A percentile compares a stretch with the other conserved stretches of the same genome.
Evolutionary conservation across 2,888 invertebrate species (phyloP).

Genomic region (Lithophane leautieri): DNA sequence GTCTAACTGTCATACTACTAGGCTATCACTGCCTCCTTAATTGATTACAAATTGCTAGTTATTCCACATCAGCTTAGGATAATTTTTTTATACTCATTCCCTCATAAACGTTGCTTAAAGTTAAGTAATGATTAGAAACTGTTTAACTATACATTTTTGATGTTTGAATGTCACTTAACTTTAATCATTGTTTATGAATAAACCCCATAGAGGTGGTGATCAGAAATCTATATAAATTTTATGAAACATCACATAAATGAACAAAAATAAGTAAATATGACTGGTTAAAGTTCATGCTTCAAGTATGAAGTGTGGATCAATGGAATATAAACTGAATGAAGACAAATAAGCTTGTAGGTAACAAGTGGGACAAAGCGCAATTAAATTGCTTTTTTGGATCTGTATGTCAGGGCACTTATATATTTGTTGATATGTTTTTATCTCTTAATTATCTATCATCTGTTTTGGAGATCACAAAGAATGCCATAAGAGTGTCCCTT

Average conservation of each 20-base stretch:
- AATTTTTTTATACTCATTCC: neutral
- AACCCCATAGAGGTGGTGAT: neutral
- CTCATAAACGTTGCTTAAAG: too few relatives aligned
- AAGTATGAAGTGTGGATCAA: neutral
- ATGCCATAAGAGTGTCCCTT: slow-evolving; percentile 15
- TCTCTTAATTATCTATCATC: neutral
- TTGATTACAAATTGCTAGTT: neutral
- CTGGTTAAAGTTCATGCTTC: neutral
- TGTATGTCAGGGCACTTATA: neutral
- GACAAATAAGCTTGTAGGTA: neutral
- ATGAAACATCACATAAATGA: neutral
- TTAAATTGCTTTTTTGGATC: neutral
- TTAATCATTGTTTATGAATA: too few relatives aligned
- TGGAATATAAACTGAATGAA: neutral
- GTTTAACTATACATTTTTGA: too few relatives aligned
- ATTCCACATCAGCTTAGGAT: neutral
- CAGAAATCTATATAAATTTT: neutral
- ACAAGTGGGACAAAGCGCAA: neutral
- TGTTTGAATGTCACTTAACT: too few relatives aligned
- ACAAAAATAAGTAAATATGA: neutral
- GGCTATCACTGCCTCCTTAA: too few relatives aligned
- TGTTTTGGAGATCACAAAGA: slow-evolving; percentile 1
- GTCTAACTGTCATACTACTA: too few relatives aligned
- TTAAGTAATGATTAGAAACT: too few relatives aligned
- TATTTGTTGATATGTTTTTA: neutral